Percentiles rank a stretch among this genome's conserved stretches.
phyloP scores from a whole-genome alignment of 2,797 vertebrate species.

The Rhinophrynus dorsalis region DNA sequence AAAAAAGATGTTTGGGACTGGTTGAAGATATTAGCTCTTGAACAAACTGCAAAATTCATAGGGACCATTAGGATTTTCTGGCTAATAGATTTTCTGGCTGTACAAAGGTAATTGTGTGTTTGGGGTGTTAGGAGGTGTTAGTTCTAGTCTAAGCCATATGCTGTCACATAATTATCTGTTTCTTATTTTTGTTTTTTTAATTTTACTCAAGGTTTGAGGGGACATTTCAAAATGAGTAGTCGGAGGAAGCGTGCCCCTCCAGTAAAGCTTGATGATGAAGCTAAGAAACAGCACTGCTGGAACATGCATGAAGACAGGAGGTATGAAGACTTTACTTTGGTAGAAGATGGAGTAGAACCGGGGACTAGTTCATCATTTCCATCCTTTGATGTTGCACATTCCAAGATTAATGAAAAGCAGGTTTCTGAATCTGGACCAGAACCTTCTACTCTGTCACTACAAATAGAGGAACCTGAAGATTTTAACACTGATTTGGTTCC shows the following conservation, averaged over 20 bases:
- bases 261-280: conserved; percentile 82
- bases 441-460: background rate
- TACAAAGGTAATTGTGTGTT: too few relatives aligned
- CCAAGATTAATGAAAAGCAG: conserved; percentile 53
- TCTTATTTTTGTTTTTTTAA: conserved; percentile 6
- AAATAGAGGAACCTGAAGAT: conserved; percentile 52
- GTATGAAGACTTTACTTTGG: conserved; percentile 57
- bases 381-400: conserved; percentile 53
- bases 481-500: conserved; percentile 59
- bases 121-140: too few relatives aligned
- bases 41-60: too few relatives aligned
- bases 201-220: conserved; percentile 49
- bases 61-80: too few relatives aligned
- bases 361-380: conserved; percentile 59
- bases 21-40: too few relatives aligned
- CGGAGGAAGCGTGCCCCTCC: conserved; percentile 86
- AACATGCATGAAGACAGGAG: conserved; percentile 91
- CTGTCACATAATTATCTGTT: too few relatives aligned
- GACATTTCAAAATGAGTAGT: conserved; percentile 77
- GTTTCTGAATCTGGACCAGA: conserved; percentile 11
- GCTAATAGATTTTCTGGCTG: too few relatives aligned
- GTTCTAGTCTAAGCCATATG: too few relatives aligned
- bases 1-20: too few relatives aligned
- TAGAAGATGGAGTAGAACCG: conserved; percentile 52
- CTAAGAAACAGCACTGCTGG: conserved; percentile 84